Base-by-base conservation (phyloP, 37 sponge, comb jelly and placozoan genomes). In the Hormiphora californensis region DNA sequence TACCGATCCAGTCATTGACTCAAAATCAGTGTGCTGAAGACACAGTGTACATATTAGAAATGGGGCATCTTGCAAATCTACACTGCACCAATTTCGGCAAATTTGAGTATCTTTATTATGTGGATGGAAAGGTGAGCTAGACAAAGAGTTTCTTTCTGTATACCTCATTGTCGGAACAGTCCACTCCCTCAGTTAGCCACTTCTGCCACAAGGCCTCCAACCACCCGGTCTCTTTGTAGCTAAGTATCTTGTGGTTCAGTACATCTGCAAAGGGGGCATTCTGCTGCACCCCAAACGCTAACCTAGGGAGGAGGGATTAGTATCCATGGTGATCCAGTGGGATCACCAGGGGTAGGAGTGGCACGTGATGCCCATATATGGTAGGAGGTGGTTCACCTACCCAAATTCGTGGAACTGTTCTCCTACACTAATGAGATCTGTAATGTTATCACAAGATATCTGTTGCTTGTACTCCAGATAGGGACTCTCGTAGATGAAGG, bases 161-260 rank as follows among this genome's bases (percentile, higher is more conserved):
- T n/a, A 57, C 61, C 7, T 57, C 61, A 4, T 57, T 5, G 7
- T 30, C 61, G 4, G 7, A 4, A 12, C 61, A 57, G 61, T 23
- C n/a, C 27, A 57, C 61, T 5, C 61, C 61, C 23, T 57, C 61
- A 28, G n/a, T 57, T 57, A 57, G n/a, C 61, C 61, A 57, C 61
- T 57, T 57, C 27, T 57, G 61, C 61, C 61, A 57, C 61, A 57
- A 12, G n/a, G n/a, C 61, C 61, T 57, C 61, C 61, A 57, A 15
- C 61, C 7, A 57, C 7, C 61, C 61, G n/a, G 27, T 30, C 27
- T 57, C 61, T 12, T 57, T 57, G 23, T 57, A 57, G 5, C 27
- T 30, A 23, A 57, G 61, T 57, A 57, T 57, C 61, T 57, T 57
- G n/a, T 57, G 61, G 61, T 57, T 57, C 23, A 57, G n/a, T 5